A percentile compares a stretch with the other conserved stretches of the same genome.
phyloP scores from a whole-genome alignment of 2,888 invertebrate genomes.

The Eutolmus rufibarbis region DNA sequence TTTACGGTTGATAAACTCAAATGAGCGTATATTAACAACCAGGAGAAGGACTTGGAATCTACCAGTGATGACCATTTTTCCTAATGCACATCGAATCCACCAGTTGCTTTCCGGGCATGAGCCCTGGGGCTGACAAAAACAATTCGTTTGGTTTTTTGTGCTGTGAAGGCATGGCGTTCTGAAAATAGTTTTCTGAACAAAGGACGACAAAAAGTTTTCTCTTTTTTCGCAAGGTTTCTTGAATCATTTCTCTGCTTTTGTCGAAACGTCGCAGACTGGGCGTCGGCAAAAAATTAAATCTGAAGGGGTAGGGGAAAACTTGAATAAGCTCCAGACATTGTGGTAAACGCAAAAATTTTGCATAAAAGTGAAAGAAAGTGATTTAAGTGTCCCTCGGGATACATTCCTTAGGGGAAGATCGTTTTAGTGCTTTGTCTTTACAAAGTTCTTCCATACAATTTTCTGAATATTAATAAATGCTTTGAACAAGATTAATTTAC shows the following conservation, averaged over 20 bases:
- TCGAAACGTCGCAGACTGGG: neutral
- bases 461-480: neutral
- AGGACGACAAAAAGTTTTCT: neutral
- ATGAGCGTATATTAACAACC: neutral
- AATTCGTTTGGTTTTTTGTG: neutral
- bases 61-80: neutral
- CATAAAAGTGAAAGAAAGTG: neutral
- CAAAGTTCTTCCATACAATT: neutral
- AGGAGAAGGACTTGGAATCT: neutral
- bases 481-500: neutral
- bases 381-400: neutral
- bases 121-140: neutral
- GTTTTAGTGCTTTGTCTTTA: neutral
- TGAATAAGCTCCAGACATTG: neutral
- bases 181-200: neutral
- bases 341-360: neutral
- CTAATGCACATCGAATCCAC: neutral
- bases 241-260: neutral
- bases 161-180: neutral
- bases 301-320: neutral
- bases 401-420: neutral
- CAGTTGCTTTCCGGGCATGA: neutral
- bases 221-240: neutral
- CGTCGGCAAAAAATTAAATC: neutral
- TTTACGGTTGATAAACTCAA: neutral